phyloP scores from a whole-genome alignment of 1,140 invertebrate genomes.

The Dreissena rostriformis region DNA sequence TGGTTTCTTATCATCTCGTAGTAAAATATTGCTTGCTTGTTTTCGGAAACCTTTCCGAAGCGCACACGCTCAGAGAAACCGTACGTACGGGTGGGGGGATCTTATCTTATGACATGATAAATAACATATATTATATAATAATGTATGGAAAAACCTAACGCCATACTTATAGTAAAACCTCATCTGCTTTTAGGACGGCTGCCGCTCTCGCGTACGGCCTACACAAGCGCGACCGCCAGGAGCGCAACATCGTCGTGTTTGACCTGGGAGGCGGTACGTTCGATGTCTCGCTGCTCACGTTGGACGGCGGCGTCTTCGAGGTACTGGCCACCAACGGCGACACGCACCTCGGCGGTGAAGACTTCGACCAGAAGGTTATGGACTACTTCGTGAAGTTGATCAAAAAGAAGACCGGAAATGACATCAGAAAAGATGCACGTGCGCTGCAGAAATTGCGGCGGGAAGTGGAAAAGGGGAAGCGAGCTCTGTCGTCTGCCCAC shows the following conservation, averaged over 20 bases:
- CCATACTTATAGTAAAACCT: background rate
- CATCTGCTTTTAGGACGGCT: slow-evolving; percentile 87
- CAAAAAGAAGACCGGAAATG: slow-evolving; percentile 99
- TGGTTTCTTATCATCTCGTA: no score
- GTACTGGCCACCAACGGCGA: slow-evolving; percentile 98
- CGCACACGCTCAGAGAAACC: no score
- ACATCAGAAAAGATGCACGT: slow-evolving; percentile 95
- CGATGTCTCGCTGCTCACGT: slow-evolving; percentile 98
- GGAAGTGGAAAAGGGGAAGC: slow-evolving; percentile 99
- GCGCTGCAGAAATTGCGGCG: slow-evolving; percentile 97
- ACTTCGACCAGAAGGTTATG: slow-evolving; percentile 99
- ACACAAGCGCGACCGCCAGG: slow-evolving; percentile 97
- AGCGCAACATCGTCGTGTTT: slow-evolving; percentile 99
- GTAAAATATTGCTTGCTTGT: no score
- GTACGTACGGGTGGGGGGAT: no score
- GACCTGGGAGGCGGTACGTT: slow-evolving; percentile 99
- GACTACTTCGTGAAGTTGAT: slow-evolving; percentile 99
- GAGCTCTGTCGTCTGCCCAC: slow-evolving; percentile 96
- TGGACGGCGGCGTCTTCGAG: slow-evolving; percentile 97
- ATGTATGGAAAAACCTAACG: no score
- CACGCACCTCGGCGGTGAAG: slow-evolving; percentile 97
- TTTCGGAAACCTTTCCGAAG: no score
- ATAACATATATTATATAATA: no score
- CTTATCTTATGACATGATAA: no score
- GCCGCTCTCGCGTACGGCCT: slow-evolving; percentile 99